Base-by-base conservation (phyloP, 2,888 invertebrate genomes). In the Leptinotarsa peninsularis region DNA sequence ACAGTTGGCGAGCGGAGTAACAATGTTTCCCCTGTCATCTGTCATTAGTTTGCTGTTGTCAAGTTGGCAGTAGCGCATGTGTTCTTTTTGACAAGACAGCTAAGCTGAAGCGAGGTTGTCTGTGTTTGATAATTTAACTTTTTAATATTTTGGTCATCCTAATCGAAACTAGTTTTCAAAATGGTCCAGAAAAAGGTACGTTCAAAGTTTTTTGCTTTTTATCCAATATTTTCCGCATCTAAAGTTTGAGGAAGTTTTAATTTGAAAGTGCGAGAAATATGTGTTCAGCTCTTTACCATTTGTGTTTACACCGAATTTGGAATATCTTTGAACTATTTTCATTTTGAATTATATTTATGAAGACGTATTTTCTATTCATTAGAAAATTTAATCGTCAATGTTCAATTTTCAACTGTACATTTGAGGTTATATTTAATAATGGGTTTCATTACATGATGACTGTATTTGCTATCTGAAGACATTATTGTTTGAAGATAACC, bases 141-240 rank as follows among this genome's bases (percentile, higher is more conserved):
- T 74, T 66, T 66, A 66, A 77, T 83, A 83, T 83, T 79, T 68
- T 50, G 71, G 56, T 60, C 78, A 85, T 85, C 85, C 23, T 73
- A 66, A 4, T 66, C 27, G 23, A 69, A 71, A 77, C 71, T 66
- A 50, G 66, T 33, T 69, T 63, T 67, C 67, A 86, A 84, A 78
- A 87, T 87, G 87, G 87, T 87, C 52, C 87, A 86, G 78, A 87
- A 87, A 78, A 87, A 87, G 83, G 87, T 87, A 83, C 78, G 79
- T 76, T 43, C 5, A 14, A 23, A 63, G 15, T 75, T 69, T 56
- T 50, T 69, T 75, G 14, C 23, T 18, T 18, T 70, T 15, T 17
- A 14, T 14, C 66, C 50, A 4, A 73, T 76, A 71, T 76, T 75
- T 73, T 10, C 14, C 15, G 21, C 23, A 23, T 49, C 15, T 72